phyloP scores from a whole-genome alignment of 2,113 vertebrate genomes.

The Leiothrix lutea region DNA sequence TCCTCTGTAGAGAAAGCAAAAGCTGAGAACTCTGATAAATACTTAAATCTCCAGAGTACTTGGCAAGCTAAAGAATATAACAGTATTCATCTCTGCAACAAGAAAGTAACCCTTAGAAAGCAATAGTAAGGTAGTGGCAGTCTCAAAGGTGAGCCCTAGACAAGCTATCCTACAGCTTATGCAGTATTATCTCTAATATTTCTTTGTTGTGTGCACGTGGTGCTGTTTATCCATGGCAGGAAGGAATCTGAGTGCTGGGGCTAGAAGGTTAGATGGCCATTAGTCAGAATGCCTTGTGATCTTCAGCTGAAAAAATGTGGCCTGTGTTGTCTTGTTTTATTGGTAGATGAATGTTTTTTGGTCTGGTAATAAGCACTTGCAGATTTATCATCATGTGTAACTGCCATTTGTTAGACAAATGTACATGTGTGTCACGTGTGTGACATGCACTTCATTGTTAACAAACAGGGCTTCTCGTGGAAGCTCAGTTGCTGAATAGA shows the following conservation, averaged over 20 bases:
- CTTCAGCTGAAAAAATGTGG: not conserved
- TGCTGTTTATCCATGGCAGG: not conserved
- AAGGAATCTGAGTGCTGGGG: not conserved
- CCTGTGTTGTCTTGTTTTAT: not conserved
- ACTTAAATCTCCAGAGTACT: not conserved
- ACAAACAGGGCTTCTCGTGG: not conserved
- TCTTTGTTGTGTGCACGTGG: not conserved
- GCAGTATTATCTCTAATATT: not conserved
- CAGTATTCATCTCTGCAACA: not conserved
- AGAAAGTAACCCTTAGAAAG: not conserved
- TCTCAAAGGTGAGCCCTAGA: not conserved
- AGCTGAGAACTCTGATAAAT: not conserved
- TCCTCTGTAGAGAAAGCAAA: not conserved
- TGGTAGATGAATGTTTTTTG: not conserved
- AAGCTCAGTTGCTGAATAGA: not conserved
- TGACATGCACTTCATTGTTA: not conserved
- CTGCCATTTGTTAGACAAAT: not conserved
- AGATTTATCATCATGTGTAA: rapidly evolving
- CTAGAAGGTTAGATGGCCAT: not conserved
- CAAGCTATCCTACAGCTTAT: not conserved
- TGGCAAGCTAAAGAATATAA: not conserved
- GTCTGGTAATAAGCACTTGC: not conserved
- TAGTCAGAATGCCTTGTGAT: not conserved
- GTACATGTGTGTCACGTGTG: rapidly evolving
- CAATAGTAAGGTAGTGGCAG: not conserved